Evolutionary conservation across 2,113 vertebrate species (phyloP).

Genomic region (Micromys minutus): DNA sequence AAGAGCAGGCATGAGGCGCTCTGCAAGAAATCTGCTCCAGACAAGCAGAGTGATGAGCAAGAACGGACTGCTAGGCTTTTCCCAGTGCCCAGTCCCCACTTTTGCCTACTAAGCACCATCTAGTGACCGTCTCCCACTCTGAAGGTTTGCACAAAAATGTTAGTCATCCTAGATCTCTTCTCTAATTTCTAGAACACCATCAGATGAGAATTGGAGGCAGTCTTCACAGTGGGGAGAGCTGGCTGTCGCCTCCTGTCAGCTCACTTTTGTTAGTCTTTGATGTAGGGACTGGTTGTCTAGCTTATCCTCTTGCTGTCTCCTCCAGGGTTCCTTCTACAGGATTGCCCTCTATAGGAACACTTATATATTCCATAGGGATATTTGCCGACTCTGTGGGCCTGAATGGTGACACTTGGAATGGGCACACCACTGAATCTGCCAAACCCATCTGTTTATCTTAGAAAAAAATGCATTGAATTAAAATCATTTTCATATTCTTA

Average conservation of each 20-base stretch:
- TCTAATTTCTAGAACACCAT: neutral
- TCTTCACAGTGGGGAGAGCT: neutral
- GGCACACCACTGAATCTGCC: neutral
- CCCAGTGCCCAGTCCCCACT: neutral
- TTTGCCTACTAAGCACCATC: neutral
- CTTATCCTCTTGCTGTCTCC: neutral
- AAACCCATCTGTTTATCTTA: slow-evolving; percentile 13
- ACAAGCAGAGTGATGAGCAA: neutral
- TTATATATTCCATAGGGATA: neutral
- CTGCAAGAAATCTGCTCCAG: neutral
- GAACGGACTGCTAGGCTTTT: neutral
- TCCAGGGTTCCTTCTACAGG: neutral
- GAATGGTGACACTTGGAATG: neutral
- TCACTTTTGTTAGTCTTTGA: neutral
- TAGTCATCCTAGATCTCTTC: neutral
- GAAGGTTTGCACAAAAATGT: neutral
- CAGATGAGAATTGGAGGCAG: neutral
- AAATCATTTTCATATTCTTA: neutral
- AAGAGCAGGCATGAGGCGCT: neutral
- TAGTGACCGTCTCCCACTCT: neutral
- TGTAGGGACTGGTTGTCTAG: neutral
- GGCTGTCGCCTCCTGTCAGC: neutral
- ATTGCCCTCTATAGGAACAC: neutral
- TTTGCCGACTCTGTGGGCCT: neutral
- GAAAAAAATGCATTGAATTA: slow-evolving; percentile 11